phyloP scores from a whole-genome alignment of 1,140 invertebrate species.

The Polyergus mexicanus region DNA sequence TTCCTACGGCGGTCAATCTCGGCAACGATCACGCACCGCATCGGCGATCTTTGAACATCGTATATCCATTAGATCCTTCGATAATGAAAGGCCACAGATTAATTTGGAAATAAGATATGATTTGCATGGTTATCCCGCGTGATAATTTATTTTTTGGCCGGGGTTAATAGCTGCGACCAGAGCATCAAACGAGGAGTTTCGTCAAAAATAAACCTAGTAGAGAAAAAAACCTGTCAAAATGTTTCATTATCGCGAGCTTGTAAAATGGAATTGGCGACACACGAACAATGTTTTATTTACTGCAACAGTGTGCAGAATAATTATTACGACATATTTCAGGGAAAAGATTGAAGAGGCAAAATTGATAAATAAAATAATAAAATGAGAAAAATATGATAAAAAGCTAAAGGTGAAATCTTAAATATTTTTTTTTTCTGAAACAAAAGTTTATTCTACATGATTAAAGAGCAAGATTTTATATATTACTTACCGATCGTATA shows the following conservation, averaged over 20 bases:
- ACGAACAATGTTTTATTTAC: constrained; percentile 25
- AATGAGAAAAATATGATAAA: background rate
- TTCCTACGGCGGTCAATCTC: constrained; percentile 67
- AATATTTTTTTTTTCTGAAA: background rate
- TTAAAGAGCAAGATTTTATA: background rate
- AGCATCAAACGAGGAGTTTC: background rate
- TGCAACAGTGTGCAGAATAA: background rate
- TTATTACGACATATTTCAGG: constrained; percentile 17
- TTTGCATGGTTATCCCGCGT: constrained; percentile 31
- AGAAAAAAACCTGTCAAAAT: constrained; percentile 6
- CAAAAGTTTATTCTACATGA: background rate
- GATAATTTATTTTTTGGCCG: constrained; percentile 37
- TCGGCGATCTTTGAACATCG: constrained; percentile 66
- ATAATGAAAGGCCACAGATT: constrained; percentile 65
- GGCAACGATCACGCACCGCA: constrained; percentile 56
- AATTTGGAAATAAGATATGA: constrained; percentile 67
- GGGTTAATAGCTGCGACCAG: background rate
- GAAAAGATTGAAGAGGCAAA: background rate
- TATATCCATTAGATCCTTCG: constrained; percentile 74
- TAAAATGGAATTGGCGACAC: constrained; percentile 33
- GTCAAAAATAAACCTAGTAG: constrained; percentile 18
- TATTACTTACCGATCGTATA: no score
- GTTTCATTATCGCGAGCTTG: constrained; percentile 31
- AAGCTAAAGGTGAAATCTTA: background rate
- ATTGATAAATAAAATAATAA: background rate